Conservation (phyloP, 2,888 invertebrate genomes). For the Hydrotaea diabolus region DNA sequence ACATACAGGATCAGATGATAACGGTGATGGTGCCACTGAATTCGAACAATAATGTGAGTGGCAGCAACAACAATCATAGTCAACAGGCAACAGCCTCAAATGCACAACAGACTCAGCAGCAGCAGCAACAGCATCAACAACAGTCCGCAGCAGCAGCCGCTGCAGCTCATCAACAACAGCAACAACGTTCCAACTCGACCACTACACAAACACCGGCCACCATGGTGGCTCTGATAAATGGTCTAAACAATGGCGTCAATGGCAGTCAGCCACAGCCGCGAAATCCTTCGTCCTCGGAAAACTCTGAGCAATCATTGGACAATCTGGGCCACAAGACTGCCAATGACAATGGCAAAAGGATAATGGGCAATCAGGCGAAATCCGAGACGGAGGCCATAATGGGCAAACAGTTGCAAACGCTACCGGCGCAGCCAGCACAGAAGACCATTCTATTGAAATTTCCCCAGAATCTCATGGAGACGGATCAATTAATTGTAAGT, state of each 20-base stretch:
- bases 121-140: slow-evolving; percentile 64
- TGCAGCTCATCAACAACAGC: slow-evolving; percentile 65
- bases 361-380: slow-evolving; percentile 71
- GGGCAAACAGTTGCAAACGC: slow-evolving; percentile 12
- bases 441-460: slow-evolving; percentile 80
- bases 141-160: not conserved
- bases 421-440: slow-evolving; percentile 71
- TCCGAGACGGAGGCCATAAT: slow-evolving; percentile 30
- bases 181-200: slow-evolving; percentile 51
- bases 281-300: slow-evolving; percentile 79
- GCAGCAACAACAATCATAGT: slow-evolving; percentile 69
- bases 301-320: slow-evolving; percentile 79
- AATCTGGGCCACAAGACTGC: slow-evolving; percentile 67
- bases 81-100: slow-evolving; percentile 38
- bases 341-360: slow-evolving; percentile 76
- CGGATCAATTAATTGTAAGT: slow-evolving; percentile 80
- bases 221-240: slow-evolving; percentile 57
- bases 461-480: slow-evolving; percentile 77
- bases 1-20: slow-evolving; percentile 81
- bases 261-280: slow-evolving; percentile 58
- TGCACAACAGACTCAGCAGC: slow-evolving; percentile 62
- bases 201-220: slow-evolving; percentile 53
- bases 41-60: slow-evolving; percentile 77
- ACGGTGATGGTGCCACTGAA: slow-evolving; percentile 81
- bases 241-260: slow-evolving; percentile 50